A percentile compares a stretch with the other conserved stretches of the same genome.
These are phyloP conservation scores for Phanerotoma sp. DNA, from an alignment of 2,888 invertebrate species.

Conservation along the genomic window DNA sequence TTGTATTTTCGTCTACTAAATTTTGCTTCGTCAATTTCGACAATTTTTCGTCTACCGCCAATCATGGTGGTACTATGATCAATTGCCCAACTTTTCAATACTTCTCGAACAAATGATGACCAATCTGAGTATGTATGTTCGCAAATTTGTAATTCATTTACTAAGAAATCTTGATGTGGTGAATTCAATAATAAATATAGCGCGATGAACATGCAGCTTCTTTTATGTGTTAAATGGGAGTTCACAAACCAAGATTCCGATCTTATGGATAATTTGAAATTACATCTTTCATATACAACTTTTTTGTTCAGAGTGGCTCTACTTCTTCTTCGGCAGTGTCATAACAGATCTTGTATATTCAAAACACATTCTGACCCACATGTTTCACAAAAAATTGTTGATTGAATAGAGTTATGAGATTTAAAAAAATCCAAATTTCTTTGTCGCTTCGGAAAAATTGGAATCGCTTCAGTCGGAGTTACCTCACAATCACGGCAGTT, in stretches of 20 bases:
- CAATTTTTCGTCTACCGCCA: not conserved
- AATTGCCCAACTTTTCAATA: not conserved
- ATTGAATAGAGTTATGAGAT: too few relatives aligned
- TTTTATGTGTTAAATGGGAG: not conserved
- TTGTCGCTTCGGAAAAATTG: too few relatives aligned
- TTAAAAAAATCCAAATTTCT: too few relatives aligned
- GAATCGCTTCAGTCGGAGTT: too few relatives aligned
- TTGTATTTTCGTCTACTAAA: conserved; percentile 22
- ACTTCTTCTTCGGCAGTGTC: not conserved
- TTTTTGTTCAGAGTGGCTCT: not conserved
- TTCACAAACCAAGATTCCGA: not conserved
- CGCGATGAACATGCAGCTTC: not conserved
- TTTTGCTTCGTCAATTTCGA: conserved; percentile 23
- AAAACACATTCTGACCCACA: too few relatives aligned
- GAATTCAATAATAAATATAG: not conserved
- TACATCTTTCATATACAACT: not conserved
- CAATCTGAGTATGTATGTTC: conserved; percentile 1
- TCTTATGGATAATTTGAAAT: not conserved
- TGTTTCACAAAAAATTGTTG: too few relatives aligned
- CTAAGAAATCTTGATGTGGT: not conserved
- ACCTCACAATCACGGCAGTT: too few relatives aligned
- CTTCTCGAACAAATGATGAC: not conserved
- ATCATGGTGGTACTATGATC: not conserved
- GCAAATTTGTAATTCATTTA: not conserved
- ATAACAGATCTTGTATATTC: too few relatives aligned